Evolutionary conservation across 2,797 vertebrate species (phyloP).

Genomic region (Epinephelus malabaricus): DNA sequence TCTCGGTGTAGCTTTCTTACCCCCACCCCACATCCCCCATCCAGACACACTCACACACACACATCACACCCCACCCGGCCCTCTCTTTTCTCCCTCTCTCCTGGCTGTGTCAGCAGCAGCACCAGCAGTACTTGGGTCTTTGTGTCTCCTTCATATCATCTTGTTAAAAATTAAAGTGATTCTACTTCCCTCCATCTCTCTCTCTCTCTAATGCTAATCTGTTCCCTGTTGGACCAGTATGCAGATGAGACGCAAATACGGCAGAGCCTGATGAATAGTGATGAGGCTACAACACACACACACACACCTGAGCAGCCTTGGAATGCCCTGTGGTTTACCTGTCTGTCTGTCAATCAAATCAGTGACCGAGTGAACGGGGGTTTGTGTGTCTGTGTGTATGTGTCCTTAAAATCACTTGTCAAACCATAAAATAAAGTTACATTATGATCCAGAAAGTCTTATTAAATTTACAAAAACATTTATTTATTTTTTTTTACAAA

Average conservation of each 20-base stretch:
- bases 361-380: conserved; percentile 52
- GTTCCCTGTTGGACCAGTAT: conserved; percentile 85
- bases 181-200: conserved; percentile 74
- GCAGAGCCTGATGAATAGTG: conserved; percentile 82
- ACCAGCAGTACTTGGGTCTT: conserved; percentile 71
- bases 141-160: conserved; percentile 86
- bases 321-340: conserved; percentile 85
- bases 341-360: conserved; percentile 85
- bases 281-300: conserved; percentile 75
- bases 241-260: conserved; percentile 86
- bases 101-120: conserved; percentile 80
- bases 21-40: neutral
- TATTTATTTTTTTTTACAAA: conserved; percentile 8
- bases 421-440: conserved; percentile 22
- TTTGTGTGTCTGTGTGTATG: conserved; percentile 38
- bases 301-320: conserved; percentile 73
- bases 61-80: conserved; percentile 58
- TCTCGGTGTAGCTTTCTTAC: conserved; percentile 38
- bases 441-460: conserved; percentile 14
- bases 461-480: too few species aligned
- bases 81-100: conserved; percentile 56
- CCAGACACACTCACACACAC: conserved; percentile 21
- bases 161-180: conserved; percentile 91
- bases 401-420: conserved; percentile 39
- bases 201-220: conserved; percentile 86